Evolutionary conservation across 2,113 vertebrate genomes (phyloP), one percentile per base, ranked within the genome.

Genomic region (Apus apus): DNA sequence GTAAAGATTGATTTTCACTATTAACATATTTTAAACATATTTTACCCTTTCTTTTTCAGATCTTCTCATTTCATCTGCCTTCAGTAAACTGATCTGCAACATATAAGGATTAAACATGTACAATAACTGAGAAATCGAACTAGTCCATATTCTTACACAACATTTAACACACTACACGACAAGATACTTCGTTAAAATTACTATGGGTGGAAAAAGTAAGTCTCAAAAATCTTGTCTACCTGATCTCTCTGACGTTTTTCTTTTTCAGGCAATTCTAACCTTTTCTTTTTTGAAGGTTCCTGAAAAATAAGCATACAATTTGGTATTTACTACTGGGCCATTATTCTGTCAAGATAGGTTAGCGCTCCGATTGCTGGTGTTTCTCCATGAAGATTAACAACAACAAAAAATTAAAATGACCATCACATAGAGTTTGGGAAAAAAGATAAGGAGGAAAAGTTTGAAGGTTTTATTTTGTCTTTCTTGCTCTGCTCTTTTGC

Each of bases 1-100:
- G 45, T 27, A 64, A 94, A 95, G 61, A 87, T 23, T 40, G 13
- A 94, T 89, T 43, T 91, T 94, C 45, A 71, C 38, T 72, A 46
- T 70, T 90, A 78, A 94, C 51, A 91, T 87, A 92, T 73, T 48
- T 93, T 17, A 54, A 90, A 83, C 13, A 12, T 64, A 89, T 85
- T 79, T 98, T 97, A 99, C 99, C 98, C 98, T 99, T 96, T 99
- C 99, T 91, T 99, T 99, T 95, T 99, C 99, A 86, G 97, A 96
- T 97, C 98, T 98, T 98, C 98, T 99, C 96, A 99, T 97, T 92
- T 99, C 99, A 62, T 99, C 99, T 30, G 98, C 98, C 97, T 98
- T 99, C 95, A 99, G 90, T 77, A 99, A 97, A 96, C 98, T 98
- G 92, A 99, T 97, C 99, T 99, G 97, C 45, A 98, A 97, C 64